Conservation (phyloP, 2,113 vertebrate species). For the Hystrix brachyura region DNA sequence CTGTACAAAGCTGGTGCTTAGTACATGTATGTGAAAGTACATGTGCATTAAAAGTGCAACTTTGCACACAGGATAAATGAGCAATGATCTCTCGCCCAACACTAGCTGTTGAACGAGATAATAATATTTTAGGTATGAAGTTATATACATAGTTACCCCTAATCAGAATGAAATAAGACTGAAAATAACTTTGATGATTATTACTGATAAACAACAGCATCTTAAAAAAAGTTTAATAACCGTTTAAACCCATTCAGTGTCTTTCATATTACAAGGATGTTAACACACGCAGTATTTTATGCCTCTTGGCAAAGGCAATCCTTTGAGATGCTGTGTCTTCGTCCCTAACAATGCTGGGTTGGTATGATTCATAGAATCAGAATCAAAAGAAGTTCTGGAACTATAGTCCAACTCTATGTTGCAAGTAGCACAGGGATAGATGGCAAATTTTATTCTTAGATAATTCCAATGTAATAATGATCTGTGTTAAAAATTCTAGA, state of each 20-base stretch:
- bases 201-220: background rate
- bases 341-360: background rate
- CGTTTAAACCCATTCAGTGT: background rate
- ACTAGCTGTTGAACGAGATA: background rate
- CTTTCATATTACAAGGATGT: background rate
- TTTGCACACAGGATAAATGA: background rate
- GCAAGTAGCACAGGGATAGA: background rate
- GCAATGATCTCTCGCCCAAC: background rate
- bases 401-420: background rate
- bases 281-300: background rate
- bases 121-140: background rate
- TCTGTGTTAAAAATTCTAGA: background rate
- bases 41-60: background rate
- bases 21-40: background rate
- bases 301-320: background rate
- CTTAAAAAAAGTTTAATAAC: slow-evolving; percentile 5
- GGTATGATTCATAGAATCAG: background rate
- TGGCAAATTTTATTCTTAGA: slow-evolving; percentile 9
- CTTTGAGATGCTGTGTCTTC: background rate
- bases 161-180: background rate
- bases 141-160: background rate
- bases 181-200: background rate
- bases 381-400: background rate
- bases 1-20: background rate
- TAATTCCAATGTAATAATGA: background rate